Percentiles rank a stretch among this genome's conserved stretches.
Conservation (phyloP, 2,888 invertebrate species). For the Selenia dentaria region DNA sequence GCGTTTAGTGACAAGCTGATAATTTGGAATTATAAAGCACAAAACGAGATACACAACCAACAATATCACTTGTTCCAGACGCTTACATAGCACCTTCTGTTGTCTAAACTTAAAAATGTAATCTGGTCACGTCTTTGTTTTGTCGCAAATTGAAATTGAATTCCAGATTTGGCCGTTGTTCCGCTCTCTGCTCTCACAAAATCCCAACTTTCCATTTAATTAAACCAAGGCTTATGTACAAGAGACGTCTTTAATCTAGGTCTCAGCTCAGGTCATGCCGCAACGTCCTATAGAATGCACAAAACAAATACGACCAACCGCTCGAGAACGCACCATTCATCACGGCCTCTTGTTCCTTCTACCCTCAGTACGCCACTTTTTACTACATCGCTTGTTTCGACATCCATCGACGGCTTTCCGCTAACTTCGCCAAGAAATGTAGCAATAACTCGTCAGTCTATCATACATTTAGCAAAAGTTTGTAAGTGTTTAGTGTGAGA, state of each 20-base stretch:
- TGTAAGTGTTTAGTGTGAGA: neutral
- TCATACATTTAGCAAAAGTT: neutral
- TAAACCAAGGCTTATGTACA: constrained; percentile 17
- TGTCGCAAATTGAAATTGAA: constrained; percentile 10
- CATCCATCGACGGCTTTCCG: constrained; percentile 5
- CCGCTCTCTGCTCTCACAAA: constrained; percentile 1
- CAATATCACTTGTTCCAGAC: too few relatives aligned
- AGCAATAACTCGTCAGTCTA: constrained; percentile 12
- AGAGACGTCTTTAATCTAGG: constrained; percentile 25
- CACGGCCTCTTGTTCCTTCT: constrained; percentile 28
- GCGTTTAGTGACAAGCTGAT: too few relatives aligned
- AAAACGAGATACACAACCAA: too few relatives aligned
- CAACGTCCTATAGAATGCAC: constrained; percentile 25
- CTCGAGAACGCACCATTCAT: constrained; percentile 42
- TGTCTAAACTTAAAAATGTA: neutral
- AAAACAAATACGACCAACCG: constrained; percentile 36
- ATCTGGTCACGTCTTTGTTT: constrained; percentile 3
- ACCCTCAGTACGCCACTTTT: constrained; percentile 5
- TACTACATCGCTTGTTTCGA: neutral
- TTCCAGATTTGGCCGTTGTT: constrained; percentile 5
- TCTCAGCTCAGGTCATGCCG: constrained; percentile 26
- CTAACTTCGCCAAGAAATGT: neutral
- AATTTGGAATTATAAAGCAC: too few relatives aligned
- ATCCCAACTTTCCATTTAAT: constrained; percentile 15
- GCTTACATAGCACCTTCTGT: too few relatives aligned